Percentiles rank a stretch among this genome's conserved stretches.
Conservation (phyloP, 2,888 invertebrate species). For the Cerastis leucographa region DNA sequence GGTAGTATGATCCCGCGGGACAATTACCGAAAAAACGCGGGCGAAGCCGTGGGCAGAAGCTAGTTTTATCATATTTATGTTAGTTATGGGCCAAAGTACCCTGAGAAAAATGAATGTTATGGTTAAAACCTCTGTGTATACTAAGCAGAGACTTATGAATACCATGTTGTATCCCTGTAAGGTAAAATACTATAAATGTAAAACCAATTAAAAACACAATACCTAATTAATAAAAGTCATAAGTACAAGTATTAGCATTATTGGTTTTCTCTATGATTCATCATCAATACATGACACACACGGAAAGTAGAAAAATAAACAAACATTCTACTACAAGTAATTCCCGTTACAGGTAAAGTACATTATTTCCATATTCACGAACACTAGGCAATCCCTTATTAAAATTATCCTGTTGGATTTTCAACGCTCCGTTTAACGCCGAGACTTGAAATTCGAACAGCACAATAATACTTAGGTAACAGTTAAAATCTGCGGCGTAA, state of each 20-base stretch:
- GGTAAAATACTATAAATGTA: too few species aligned
- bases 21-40: too few species aligned
- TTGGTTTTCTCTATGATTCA: neutral
- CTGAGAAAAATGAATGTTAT: too few species aligned
- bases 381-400: neutral
- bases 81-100: too few species aligned
- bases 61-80: too few species aligned
- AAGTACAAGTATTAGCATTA: neutral
- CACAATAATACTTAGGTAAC: neutral
- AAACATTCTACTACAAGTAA: neutral
- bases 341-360: constrained; percentile 10
- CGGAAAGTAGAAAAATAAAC: constrained; percentile 11
- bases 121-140: too few species aligned
- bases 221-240: neutral
- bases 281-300: constrained; percentile 21
- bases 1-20: too few species aligned
- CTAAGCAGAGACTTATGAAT: too few species aligned
- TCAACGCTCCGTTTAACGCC: neutral
- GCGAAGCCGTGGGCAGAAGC: too few species aligned
- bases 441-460: neutral
- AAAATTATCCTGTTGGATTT: neutral
- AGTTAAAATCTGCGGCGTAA: neutral
- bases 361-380: constrained; percentile 8
- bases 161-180: too few species aligned
- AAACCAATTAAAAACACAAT: too few species aligned